Conservation (phyloP, 2,113 vertebrate genomes). For the Halcyon malimbica region DNA sequence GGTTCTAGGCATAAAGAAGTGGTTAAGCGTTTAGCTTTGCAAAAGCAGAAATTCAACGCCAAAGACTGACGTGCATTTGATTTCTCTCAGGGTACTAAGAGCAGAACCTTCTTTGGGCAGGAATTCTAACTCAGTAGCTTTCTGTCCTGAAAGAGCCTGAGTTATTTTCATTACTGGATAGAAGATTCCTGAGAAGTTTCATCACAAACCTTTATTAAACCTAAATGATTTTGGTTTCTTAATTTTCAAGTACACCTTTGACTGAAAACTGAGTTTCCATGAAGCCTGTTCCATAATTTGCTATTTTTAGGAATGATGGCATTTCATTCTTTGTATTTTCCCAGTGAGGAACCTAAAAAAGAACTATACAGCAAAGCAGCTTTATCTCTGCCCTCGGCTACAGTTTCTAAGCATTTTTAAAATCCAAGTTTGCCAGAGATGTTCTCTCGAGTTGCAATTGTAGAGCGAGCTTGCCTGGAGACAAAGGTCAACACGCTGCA, state of each 20-base stretch:
- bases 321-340: background rate
- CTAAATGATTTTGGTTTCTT: background rate
- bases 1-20: background rate
- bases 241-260: background rate
- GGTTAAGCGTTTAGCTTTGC: background rate
- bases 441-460: background rate
- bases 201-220: background rate
- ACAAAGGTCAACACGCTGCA: background rate
- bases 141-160: background rate
- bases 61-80: background rate
- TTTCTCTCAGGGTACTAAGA: background rate
- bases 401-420: constrained; percentile 7
- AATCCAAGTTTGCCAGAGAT: background rate
- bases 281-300: background rate
- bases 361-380: background rate
- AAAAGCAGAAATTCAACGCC: background rate
- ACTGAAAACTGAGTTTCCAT: background rate
- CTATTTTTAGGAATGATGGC: background rate
- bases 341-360: background rate
- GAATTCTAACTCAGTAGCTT: background rate
- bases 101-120: background rate
- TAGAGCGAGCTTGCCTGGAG: background rate
- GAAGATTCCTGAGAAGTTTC: background rate
- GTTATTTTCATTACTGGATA: background rate
- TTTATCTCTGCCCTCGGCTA: constrained; percentile 19